phyloP scores from a whole-genome alignment of 2,797 vertebrate species.

The Aldrovandia affinis region DNA sequence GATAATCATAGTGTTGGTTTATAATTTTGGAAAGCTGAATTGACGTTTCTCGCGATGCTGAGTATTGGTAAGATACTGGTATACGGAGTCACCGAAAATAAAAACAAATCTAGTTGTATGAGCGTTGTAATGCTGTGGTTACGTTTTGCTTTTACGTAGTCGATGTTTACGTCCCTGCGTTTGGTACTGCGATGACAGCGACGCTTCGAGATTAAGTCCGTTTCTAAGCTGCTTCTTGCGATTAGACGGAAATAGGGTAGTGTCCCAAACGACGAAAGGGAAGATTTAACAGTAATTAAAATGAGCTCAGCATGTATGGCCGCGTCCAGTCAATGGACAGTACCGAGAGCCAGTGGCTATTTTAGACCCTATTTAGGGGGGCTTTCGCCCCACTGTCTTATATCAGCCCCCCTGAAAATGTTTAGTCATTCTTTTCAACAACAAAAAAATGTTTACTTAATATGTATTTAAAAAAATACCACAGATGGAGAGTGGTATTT shows the following conservation, averaged over 20 bases:
- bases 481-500: no score
- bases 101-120: background rate
- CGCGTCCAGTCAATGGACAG: background rate
- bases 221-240: constrained; percentile 37
- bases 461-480: no score
- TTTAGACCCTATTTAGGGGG: no score
- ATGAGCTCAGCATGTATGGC: background rate
- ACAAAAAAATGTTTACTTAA: no score
- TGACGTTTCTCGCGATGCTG: background rate
- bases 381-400: no score
- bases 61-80: no score
- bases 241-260: constrained; percentile 33
- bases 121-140: background rate
- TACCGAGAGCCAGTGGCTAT: background rate
- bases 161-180: background rate
- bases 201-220: constrained; percentile 32
- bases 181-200: background rate
- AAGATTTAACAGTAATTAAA: constrained; percentile 29
- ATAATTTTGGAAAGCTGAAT: background rate
- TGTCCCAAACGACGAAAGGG: constrained; percentile 13
- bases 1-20: background rate
- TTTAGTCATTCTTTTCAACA: no score
- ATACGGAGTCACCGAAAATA: background rate
- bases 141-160: background rate
- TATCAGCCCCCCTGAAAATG: no score